phyloP scores from a whole-genome alignment of 2,888 invertebrate genomes.

The Sarcophaga caerulescens region DNA sequence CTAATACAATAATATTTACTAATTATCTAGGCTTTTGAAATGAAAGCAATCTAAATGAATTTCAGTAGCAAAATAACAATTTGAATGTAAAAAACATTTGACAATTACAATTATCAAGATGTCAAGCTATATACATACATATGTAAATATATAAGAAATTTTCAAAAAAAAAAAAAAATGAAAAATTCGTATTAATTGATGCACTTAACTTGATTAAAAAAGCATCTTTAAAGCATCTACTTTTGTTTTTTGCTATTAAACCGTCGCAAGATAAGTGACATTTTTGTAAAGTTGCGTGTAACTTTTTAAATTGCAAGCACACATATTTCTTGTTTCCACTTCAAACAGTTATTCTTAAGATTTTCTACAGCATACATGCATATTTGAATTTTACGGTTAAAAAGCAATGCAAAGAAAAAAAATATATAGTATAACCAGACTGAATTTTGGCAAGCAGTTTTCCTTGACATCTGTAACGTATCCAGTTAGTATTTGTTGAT shows the following conservation, averaged over 20 bases:
- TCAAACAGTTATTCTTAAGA: not conserved
- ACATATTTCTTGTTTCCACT: not conserved
- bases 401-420: not conserved
- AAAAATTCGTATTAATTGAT: conserved; percentile 33
- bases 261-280: conserved; percentile 45
- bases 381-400: conserved; percentile 10
- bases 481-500: not conserved
- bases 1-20: no score
- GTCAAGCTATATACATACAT: no score
- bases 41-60: no score
- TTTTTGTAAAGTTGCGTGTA: conserved; percentile 41
- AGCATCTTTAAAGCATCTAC: no score
- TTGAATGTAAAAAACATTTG: no score
- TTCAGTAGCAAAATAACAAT: no score
- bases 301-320: not conserved
- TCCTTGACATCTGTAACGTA: conserved; percentile 60
- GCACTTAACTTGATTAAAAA: conserved; percentile 20
- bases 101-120: no score
- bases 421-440: conserved; percentile 17
- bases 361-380: not conserved
- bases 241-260: conserved; percentile 11
- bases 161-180: not conserved
- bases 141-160: no score
- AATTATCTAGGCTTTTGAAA: no score
- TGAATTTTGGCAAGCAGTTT: conserved; percentile 60